Evolutionary conservation across 2,888 invertebrate genomes (phyloP), one percentile per base, ranked within the genome.

Genomic region (Torymus texanus): DNA sequence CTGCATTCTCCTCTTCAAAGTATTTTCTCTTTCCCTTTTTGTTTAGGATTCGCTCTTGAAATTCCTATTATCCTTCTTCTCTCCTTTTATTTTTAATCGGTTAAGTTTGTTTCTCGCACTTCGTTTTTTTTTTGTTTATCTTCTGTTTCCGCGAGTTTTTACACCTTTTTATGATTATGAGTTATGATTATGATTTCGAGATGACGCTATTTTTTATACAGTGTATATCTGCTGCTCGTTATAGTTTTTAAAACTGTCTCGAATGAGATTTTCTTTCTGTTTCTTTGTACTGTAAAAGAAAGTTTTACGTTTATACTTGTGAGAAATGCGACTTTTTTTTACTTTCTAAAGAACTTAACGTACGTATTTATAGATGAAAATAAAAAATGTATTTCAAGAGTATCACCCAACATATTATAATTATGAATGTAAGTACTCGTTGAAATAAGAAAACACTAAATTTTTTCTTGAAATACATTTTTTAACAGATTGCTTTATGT

Each of bases 181-280:
- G 21, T 74, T 74, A 75, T 70, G 74, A 79, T 75, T 79, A 79
- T 65, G 74, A 79, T 68, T 68, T 55, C 59, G 63, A 65, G 65
- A 65, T 75, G 74, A 79, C 5, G 61, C 73, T 79, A 75, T 67
- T 74, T 58, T 75, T 79, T 65, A 79, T 70, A 75, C 41, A 41
- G 41, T 41, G 29, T 70, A 74, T 72, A 71, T 71, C 58, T 78
- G 72, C 61, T 80, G 70, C 29, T 56, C 58, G 41, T 12, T 75
- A 41, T 67, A 59, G 14, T 53, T 51, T 21, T 53, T 67, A 55
- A 13, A 75, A 68, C 21, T 75, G 56, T 65, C 68, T 59, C 65
- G 59, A 72, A 65, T 11, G 51, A 70, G 41, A 41, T 41, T 41
- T 41, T 41, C 41, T 70, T 63, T 56, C 53, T 29, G 21, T 24